Conservation (phyloP, 2,888 invertebrate genomes). For the Heliconius hortense region DNA sequence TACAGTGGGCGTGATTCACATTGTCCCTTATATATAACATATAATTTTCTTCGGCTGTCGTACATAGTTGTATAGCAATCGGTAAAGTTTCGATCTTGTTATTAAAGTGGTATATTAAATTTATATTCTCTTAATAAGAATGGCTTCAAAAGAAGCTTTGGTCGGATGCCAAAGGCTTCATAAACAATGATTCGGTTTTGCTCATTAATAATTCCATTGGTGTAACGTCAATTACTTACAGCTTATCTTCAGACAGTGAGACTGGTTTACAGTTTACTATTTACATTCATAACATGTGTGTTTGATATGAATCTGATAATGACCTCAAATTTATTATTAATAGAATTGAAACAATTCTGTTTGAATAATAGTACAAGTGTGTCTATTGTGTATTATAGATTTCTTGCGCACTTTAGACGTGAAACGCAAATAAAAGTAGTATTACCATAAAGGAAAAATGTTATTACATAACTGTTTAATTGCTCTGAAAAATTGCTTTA, state of each 20-base stretch:
- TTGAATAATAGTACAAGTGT: background rate
- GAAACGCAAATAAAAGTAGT: background rate
- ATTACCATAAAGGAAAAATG: background rate
- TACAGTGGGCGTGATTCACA: slow-evolving; percentile 18
- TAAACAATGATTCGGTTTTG: slow-evolving; percentile 29
- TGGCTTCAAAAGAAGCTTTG: slow-evolving; percentile 22
- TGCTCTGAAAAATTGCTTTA: background rate
- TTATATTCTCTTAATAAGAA: slow-evolving; percentile 25
- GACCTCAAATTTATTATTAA: slow-evolving; percentile 32
- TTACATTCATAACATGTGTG: slow-evolving; percentile 34
- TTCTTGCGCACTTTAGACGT: background rate
- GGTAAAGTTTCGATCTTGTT: slow-evolving; percentile 22
- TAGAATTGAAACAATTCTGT: slow-evolving; percentile 14
- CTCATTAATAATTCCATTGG: slow-evolving; percentile 39
- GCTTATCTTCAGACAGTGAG: slow-evolving; percentile 38
- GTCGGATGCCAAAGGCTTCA: slow-evolving; percentile 30
- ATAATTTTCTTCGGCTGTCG: slow-evolving; percentile 27
- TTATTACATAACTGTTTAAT: background rate
- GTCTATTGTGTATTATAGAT: background rate
- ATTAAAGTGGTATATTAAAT: slow-evolving; percentile 26
- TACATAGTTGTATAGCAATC: slow-evolving; percentile 24
- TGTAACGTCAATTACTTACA: slow-evolving; percentile 38
- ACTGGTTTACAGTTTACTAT: slow-evolving; percentile 35
- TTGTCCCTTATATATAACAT: slow-evolving; percentile 31
- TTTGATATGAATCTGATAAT: slow-evolving; percentile 32